Evolutionary conservation across 2,888 invertebrate species (phyloP), one percentile per base, ranked within the genome.

Genomic region (Drosophila robusta): DNA sequence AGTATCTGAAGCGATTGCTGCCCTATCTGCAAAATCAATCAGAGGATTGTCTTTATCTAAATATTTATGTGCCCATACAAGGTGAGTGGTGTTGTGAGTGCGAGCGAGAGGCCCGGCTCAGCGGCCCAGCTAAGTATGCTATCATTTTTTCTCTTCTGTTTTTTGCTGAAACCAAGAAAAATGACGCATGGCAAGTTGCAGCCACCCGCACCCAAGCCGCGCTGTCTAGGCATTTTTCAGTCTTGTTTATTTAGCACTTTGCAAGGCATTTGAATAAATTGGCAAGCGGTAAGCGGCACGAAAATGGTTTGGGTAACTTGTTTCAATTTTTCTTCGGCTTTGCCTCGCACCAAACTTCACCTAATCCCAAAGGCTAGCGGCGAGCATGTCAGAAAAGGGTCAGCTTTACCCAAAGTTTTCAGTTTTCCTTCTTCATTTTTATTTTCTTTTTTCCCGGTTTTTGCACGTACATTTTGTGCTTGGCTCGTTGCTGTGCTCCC

Each of bases 31-130:
- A 95, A 81, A 96, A 98, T 92, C 98, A 99, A 93, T 97, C 96
- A 80, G 99, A 99, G 93, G 98, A 99, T 93, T 99, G 99, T 91
- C 95, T 99, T 72, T 98, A 98, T 92, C 94, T 99, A 91, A 99
- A 99, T 93, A 96, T 99, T 90, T 99, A 98, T 93, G 97, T 98
- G 26, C 99, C 99, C 56, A 96, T 96, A 86, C 96, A 97, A 96
- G 98, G 98, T 98, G 94, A 94, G 95, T 93, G 75, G 47, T 22
- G 47, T 56, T 39, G 34, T n/a, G 24, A 29, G 46, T 46, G 47
- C 49, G 24, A 54, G 42, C 14, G 54, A 49, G 61, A 46, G 62
- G 38, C 36, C 50, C n/a, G 38, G 18, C 9, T 45, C 42, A 57
- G 39, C 69, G 41, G 29, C 57, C 61, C 52, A 39, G 61, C 67